Evolutionary conservation across 2,888 invertebrate species (phyloP), one percentile per base, ranked within the genome.

Genomic region (Platycnemis pennipes): DNA sequence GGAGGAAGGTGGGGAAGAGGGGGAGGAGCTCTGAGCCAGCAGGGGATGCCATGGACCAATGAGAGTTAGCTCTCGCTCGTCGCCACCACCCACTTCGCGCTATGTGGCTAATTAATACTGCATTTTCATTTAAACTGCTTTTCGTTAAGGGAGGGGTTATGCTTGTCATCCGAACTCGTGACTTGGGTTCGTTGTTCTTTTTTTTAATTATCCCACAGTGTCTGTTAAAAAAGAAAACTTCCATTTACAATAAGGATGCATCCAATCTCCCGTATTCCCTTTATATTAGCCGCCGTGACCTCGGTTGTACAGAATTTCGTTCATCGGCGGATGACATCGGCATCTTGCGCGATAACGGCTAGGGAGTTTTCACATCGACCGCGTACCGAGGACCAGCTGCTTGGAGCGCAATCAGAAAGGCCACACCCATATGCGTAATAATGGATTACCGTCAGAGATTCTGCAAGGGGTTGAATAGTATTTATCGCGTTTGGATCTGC

Each of bases 301-400:
- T 89, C 89, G 42, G 56, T 89, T 37, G 56, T 37, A 56, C 42
- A 22, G 56, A 63, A 56, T 89, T 49, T 89, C 89, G 69, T 56
- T 89, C 56, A 49, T 53, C 53, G 89, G 37, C 56, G 42, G 37
- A 63, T 56, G 31, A 31, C 89, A 26, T 89, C 56, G 53, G 56
- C 37, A 77, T 89, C 87, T 87, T 44, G 45, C 89, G 89, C 89
- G 89, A 89, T 53, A 42, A 49, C 56, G 53, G 63, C 37, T 22
- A 19, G 42, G 63, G 63, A 63, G 91, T 91, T 91, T n/a, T 56
- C 63, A n/a, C 63, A 89, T 89, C 89, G 89, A 37, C 89, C 89
- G 89, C 89, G 42, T 42, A 63, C 89, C 26, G 37, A 37, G 53
- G 56, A 89, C 56, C 89, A 63, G 44, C 63, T 63, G 63, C 91